Conservation (phyloP, 2,113 vertebrate species). For the Peromyscus maniculatus region DNA sequence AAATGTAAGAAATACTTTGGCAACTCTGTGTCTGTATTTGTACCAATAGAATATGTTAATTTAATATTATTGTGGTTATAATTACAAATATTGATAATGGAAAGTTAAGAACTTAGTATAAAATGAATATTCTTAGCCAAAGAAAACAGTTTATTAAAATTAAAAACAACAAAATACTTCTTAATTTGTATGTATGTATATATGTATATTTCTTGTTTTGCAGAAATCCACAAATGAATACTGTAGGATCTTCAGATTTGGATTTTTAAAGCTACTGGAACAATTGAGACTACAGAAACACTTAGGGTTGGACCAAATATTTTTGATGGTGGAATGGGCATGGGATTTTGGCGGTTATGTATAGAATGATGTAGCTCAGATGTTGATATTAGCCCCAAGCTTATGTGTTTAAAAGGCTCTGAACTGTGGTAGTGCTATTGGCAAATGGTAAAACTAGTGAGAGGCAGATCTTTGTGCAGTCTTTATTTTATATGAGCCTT, state of each 20-base stretch:
- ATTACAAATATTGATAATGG: slow-evolving; percentile 37
- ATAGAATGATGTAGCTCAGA: neutral
- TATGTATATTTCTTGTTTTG: too few species aligned
- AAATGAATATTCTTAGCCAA: slow-evolving; percentile 59
- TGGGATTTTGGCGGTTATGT: neutral
- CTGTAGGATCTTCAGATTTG: neutral
- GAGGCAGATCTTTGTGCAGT: neutral
- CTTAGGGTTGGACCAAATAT: neutral
- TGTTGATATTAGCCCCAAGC: neutral
- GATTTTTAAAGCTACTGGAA: neutral
- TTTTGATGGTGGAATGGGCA: neutral
- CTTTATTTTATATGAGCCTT: neutral
- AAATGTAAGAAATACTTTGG: slow-evolving; percentile 7
- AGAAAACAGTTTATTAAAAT: slow-evolving; percentile 68
- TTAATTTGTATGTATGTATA: neutral
- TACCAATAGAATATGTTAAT: slow-evolving; percentile 59
- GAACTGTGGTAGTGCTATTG: neutral
- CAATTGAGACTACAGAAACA: neutral
- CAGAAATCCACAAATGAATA: neutral
- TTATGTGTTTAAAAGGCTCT: neutral
- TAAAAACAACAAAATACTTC: neutral
- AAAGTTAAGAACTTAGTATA: slow-evolving; percentile 65
- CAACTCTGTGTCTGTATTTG: neutral
- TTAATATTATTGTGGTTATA: slow-evolving; percentile 63
- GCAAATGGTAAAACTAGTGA: neutral